A percentile compares a stretch with the other conserved stretches of the same genome.
These are phyloP conservation scores for Phymastichus coffea DNA, from an alignment of 1,140 invertebrate species.

Conservation along the genomic window DNA sequence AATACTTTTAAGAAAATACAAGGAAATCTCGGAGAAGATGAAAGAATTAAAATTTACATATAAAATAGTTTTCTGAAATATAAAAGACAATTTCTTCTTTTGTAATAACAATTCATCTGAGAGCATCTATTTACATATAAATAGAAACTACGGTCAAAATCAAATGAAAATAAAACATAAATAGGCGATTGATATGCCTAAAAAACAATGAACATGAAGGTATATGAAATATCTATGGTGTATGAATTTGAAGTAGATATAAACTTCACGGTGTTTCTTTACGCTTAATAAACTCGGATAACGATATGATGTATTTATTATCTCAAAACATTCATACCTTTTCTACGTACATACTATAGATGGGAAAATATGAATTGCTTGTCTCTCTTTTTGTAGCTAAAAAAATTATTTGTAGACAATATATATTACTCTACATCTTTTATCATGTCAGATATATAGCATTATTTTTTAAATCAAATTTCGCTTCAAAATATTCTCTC, in stretches of 20 bases:
- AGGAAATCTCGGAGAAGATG: slow-evolving; percentile 18
- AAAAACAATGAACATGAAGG: slow-evolving; percentile 12
- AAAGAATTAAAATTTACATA: slow-evolving; percentile 24
- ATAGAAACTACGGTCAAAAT: too few relatives aligned
- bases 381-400: slow-evolving; percentile 4
- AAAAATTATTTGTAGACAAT: slow-evolving; percentile 17
- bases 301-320: not conserved
- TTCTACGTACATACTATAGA: slow-evolving; percentile 7
- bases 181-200: slow-evolving; percentile 1
- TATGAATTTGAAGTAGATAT: slow-evolving; percentile 14
- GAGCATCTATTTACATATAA: slow-evolving; percentile 25
- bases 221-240: slow-evolving; percentile 2
- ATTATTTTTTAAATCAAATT: too few relatives aligned
- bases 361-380: slow-evolving; percentile 13
- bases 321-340: slow-evolving; percentile 8
- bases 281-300: not conserved
- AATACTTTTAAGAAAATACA: slow-evolving; percentile 31
- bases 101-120: slow-evolving; percentile 13
- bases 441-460: not conserved
- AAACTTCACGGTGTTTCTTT: slow-evolving; percentile 9
- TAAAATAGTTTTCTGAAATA: slow-evolving; percentile 18
- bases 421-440: slow-evolving; percentile 9
- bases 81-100: slow-evolving; percentile 17
- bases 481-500: too few relatives aligned
- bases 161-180: slow-evolving; percentile 10